phyloP scores from a whole-genome alignment of 2,113 vertebrate species.

The Scartelaos histophorus region DNA sequence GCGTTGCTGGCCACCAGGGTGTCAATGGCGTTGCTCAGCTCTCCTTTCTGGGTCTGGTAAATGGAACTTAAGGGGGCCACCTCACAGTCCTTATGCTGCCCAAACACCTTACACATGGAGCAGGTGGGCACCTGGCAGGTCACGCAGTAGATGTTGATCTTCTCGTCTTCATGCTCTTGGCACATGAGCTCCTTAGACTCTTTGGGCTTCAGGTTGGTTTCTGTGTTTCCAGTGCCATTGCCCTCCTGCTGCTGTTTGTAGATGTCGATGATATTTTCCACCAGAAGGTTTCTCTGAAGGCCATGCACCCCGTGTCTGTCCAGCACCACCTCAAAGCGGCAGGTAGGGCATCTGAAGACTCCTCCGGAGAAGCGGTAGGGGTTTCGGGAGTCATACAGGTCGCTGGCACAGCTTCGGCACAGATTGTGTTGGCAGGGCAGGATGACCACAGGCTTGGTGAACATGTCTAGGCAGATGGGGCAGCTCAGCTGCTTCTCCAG shows the following conservation, averaged over 20 bases:
- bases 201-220: constrained; percentile 79
- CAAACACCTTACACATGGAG: constrained; percentile 97
- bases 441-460: constrained; percentile 96
- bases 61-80: constrained; percentile 86
- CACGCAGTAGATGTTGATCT: constrained; percentile 96
- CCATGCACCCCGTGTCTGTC: constrained; percentile 96
- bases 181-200: constrained; percentile 88
- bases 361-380: constrained; percentile 85
- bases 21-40: constrained; percentile 80
- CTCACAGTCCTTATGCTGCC: constrained; percentile 92
- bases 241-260: constrained; percentile 88
- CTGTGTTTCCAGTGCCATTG: constrained; percentile 37
- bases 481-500: constrained; percentile 97
- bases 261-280: constrained; percentile 97
- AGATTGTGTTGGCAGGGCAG: constrained; percentile 97
- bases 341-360: constrained; percentile 92
- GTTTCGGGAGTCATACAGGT: constrained; percentile 87
- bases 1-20: constrained; percentile 77
- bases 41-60: constrained; percentile 80
- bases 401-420: constrained; percentile 92
- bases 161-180: constrained; percentile 92
- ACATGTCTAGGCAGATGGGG: constrained; percentile 97
- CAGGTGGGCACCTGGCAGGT: constrained; percentile 91
- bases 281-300: constrained; percentile 92
- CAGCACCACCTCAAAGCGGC: constrained; percentile 94